These are phyloP conservation scores for Hyposoter didymator DNA, from an alignment of 2,888 invertebrate species.

Conservation along the genomic window DNA sequence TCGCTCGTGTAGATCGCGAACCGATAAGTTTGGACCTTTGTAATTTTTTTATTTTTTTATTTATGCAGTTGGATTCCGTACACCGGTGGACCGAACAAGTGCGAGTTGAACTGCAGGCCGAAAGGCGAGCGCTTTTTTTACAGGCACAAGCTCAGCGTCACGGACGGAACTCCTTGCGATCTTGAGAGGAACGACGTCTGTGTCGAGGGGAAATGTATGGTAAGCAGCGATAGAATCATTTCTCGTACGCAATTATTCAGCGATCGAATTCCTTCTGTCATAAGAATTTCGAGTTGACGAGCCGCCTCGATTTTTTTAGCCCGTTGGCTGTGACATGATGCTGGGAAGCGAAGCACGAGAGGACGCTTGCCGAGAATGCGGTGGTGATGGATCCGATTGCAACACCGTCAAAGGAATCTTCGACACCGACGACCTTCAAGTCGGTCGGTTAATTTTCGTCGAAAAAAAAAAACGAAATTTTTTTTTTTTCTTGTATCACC, in stretches of 20 bases:
- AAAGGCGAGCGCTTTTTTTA: slow-evolving; percentile 96
- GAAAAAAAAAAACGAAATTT: neutral
- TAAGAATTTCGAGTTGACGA: slow-evolving; percentile 28
- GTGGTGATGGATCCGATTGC: slow-evolving; percentile 96
- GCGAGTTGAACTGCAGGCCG: slow-evolving; percentile 98
- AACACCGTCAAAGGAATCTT: slow-evolving; percentile 90
- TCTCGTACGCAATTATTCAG: neutral
- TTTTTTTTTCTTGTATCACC: neutral
- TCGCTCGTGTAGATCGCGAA: neutral
- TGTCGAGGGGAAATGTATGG: slow-evolving; percentile 97
- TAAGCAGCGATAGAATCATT: slow-evolving; percentile 82
- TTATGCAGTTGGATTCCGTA: slow-evolving; percentile 93
- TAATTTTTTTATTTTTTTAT: slow-evolving; percentile 30
- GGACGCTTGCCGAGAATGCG: slow-evolving; percentile 96
- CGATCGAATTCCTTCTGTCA: slow-evolving; percentile 10
- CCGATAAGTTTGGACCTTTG: neutral
- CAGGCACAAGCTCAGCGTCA: slow-evolving; percentile 91
- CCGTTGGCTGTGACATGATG: slow-evolving; percentile 97
- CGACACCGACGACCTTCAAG: slow-evolving; percentile 90
- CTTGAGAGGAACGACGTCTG: slow-evolving; percentile 95
- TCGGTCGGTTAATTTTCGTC: slow-evolving; percentile 85
- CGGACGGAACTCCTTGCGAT: slow-evolving; percentile 93
- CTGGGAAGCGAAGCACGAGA: slow-evolving; percentile 94
- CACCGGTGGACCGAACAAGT: slow-evolving; percentile 94
- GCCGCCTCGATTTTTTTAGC: slow-evolving; percentile 84